A percentile compares a stretch with the other conserved stretches of the same genome.
Evolutionary conservation across 2,113 vertebrate genomes (phyloP).

Genomic region (Microtus oregoni): DNA sequence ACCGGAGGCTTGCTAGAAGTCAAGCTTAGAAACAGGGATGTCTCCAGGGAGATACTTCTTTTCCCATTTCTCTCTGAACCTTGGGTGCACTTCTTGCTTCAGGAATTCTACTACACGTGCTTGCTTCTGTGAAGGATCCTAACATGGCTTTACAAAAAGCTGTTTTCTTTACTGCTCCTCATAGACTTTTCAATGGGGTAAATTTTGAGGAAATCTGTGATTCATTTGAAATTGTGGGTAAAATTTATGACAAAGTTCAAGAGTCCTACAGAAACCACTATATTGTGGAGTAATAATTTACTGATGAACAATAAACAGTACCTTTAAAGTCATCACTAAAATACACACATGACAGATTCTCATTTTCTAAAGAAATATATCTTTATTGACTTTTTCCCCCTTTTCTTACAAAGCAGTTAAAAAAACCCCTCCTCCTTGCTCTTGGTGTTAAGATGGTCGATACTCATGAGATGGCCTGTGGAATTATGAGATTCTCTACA

Average conservation of each 20-base stretch:
- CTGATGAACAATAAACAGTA: constrained; percentile 57
- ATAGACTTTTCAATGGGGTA: constrained; percentile 45
- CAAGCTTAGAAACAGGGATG: constrained; percentile 66
- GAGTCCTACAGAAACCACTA: constrained; percentile 22
- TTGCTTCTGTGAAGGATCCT: constrained; percentile 49
- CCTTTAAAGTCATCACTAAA: constrained; percentile 61
- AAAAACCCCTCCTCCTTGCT: constrained; percentile 74
- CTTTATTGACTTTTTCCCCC: constrained; percentile 83
- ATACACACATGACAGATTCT: constrained; percentile 71
- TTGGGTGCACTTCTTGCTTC: background rate
- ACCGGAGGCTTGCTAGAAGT: constrained; percentile 4
- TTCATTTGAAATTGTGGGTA: constrained; percentile 49
- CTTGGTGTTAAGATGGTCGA: constrained; percentile 69
- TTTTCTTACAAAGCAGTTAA: constrained; percentile 85
- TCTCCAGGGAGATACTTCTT: constrained; percentile 45
- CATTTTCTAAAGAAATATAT: constrained; percentile 86
- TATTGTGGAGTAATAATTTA: constrained; percentile 57
- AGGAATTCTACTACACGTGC: background rate
- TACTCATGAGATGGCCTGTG: constrained; percentile 76
- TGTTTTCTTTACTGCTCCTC: constrained; percentile 4
- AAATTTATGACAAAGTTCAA: constrained; percentile 76
- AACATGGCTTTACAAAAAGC: constrained; percentile 33
- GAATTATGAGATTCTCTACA: constrained; percentile 72
- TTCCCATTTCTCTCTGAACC: constrained; percentile 17
- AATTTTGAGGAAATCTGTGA: constrained; percentile 68